Conservation (phyloP, 2,888 invertebrate genomes). For the Tenodera sinensis region DNA sequence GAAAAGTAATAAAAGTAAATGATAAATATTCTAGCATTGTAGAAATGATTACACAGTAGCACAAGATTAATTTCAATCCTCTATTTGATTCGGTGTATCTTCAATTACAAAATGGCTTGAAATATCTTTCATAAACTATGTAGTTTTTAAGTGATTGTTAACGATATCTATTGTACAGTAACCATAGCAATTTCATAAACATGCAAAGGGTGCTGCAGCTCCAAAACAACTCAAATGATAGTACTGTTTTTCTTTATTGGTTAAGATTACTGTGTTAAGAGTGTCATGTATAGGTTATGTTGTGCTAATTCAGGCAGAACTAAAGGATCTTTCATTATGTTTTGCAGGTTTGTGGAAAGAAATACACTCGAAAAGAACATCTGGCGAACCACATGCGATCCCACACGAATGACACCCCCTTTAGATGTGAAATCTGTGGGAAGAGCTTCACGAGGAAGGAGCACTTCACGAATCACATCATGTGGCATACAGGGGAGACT, state of each 20-base stretch:
- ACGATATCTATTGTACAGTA: too few species aligned
- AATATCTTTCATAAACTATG: too few species aligned
- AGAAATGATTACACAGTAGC: too few species aligned
- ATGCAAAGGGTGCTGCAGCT: not conserved
- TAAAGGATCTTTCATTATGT: conserved; percentile 35
- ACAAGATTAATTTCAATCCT: too few species aligned
- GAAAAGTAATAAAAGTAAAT: too few species aligned
- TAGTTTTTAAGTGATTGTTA: too few species aligned
- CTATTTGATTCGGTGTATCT: too few species aligned
- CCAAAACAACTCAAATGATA: not conserved
- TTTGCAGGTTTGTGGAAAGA: conserved; percentile 41
- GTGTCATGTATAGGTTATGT: not conserved
- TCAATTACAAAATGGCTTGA: too few species aligned
- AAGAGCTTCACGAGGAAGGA: conserved; percentile 86
- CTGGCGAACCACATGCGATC: conserved; percentile 40
- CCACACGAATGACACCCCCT: conserved; percentile 41
- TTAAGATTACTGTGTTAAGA: not conserved
- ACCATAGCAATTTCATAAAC: not conserved
- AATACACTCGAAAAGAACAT: conserved; percentile 42
- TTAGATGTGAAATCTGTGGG: conserved; percentile 40
- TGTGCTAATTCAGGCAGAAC: conserved; percentile 53
- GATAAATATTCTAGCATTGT: too few species aligned
- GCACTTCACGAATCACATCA: conserved; percentile 85
- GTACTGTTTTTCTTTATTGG: not conserved
- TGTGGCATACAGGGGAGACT: conserved; percentile 83